Percentiles rank a stretch among this genome's conserved stretches.
Evolutionary conservation across 2,113 vertebrate genomes (phyloP).

Genomic region (Pycnonotus jocosus): DNA sequence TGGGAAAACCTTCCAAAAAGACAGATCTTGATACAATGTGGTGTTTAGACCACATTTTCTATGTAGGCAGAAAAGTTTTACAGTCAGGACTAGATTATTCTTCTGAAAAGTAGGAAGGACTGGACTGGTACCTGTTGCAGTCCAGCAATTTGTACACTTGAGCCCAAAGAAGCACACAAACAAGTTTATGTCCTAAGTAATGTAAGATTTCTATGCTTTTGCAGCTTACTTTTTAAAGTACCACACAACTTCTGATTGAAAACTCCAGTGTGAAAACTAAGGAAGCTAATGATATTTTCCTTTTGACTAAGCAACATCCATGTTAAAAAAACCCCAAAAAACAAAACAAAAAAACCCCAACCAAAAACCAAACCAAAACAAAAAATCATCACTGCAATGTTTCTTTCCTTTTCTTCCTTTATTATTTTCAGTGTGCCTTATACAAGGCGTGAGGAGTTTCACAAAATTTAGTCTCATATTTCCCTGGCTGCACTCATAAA

Average conservation of each 20-base stretch:
- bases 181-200: not conserved
- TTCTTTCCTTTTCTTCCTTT: not conserved
- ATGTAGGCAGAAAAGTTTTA: not conserved
- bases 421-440: not conserved
- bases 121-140: not conserved
- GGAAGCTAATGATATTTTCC: not conserved
- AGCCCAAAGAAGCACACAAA: not conserved
- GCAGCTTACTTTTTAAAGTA: not conserved
- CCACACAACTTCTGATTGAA: not conserved
- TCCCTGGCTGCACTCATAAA: not conserved
- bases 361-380: not conserved
- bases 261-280: not conserved
- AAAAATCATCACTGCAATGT: not conserved
- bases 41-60: not conserved
- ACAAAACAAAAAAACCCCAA: not conserved
- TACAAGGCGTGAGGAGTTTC: not conserved
- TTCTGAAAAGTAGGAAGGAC: not conserved
- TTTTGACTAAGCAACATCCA: not conserved
- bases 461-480: not conserved
- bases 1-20: not conserved
- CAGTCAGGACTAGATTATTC: not conserved
- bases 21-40: accelerated
- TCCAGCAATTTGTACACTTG: not conserved
- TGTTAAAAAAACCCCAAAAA: not conserved
- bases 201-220: not conserved